Conservation (phyloP, 2,797 vertebrate genomes). For the Acrossocheilus wenchowensis region DNA sequence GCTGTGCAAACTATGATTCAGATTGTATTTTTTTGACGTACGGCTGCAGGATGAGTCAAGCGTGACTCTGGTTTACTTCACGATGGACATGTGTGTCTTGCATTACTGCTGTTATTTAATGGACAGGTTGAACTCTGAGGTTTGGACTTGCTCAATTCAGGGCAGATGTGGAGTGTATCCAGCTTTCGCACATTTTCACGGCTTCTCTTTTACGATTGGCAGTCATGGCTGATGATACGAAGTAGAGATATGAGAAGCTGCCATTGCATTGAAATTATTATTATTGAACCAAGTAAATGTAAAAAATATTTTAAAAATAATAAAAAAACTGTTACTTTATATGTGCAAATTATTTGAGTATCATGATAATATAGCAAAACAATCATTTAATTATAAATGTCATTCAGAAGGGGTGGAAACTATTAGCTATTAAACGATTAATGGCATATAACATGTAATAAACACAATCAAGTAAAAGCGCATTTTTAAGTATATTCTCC, state of each 20-base stretch:
- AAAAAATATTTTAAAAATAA: background rate
- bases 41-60: conserved; percentile 22
- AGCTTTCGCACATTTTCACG: conserved; percentile 48
- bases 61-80: conserved; percentile 42
- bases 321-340: background rate
- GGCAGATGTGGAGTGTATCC: conserved; percentile 46
- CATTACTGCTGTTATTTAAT: conserved; percentile 40
- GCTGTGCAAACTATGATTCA: background rate
- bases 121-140: conserved; percentile 41
- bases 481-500: background rate
- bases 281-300: background rate
- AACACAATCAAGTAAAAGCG: background rate
- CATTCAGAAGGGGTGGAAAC: background rate
- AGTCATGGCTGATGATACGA: conserved; percentile 2
- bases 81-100: conserved; percentile 33
- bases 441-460: background rate
- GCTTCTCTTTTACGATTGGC: conserved; percentile 42
- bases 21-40: background rate
- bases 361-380: background rate
- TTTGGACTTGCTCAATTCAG: conserved; percentile 31
- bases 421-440: background rate
- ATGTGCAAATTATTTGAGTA: background rate
- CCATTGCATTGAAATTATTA: background rate
- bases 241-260: background rate
- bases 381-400: background rate